Evolutionary conservation across 2,888 invertebrate species (phyloP).

Genomic region (Cetonia aurata): DNA sequence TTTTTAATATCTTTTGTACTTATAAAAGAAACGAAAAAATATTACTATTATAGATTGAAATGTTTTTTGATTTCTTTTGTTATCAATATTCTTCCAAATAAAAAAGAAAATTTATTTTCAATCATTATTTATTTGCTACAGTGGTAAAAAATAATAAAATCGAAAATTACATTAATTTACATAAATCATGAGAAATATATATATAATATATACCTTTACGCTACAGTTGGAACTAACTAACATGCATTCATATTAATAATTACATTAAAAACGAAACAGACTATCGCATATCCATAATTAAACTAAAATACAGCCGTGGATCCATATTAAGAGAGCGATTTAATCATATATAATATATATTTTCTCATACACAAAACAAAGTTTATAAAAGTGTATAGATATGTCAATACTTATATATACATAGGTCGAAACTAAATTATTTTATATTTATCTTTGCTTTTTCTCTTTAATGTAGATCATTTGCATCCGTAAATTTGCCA

Average conservation of each 20-base stretch:
- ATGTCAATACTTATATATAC: slow-evolving; percentile 42
- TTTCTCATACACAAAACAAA: slow-evolving; percentile 46
- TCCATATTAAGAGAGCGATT: slow-evolving; percentile 55
- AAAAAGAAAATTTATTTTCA: slow-evolving; percentile 45
- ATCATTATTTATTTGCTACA: slow-evolving; percentile 62
- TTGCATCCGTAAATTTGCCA: slow-evolving; percentile 6
- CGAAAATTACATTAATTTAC: slow-evolving; percentile 66
- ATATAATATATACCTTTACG: slow-evolving; percentile 51
- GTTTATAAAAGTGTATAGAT: slow-evolving; percentile 40
- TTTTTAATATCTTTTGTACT: not conserved
- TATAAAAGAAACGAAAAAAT: slow-evolving; percentile 3
- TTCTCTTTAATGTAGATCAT: not conserved
- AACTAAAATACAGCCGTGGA: slow-evolving; percentile 64
- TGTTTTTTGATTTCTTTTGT: not conserved
- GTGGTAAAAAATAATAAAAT: slow-evolving; percentile 68
- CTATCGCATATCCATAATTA: slow-evolving; percentile 64
- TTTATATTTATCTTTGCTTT: slow-evolving; percentile 9
- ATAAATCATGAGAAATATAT: slow-evolving; percentile 61
- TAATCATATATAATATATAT: slow-evolving; percentile 45
- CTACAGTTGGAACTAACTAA: slow-evolving; percentile 58
- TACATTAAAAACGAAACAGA: slow-evolving; percentile 57
- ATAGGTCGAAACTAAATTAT: slow-evolving; percentile 29
- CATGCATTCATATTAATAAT: slow-evolving; percentile 63
- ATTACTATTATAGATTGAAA: not conserved
- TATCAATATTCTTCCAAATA: slow-evolving; percentile 3